phyloP scores from a whole-genome alignment of 2,888 invertebrate genomes.

The Lasius platythorax region DNA sequence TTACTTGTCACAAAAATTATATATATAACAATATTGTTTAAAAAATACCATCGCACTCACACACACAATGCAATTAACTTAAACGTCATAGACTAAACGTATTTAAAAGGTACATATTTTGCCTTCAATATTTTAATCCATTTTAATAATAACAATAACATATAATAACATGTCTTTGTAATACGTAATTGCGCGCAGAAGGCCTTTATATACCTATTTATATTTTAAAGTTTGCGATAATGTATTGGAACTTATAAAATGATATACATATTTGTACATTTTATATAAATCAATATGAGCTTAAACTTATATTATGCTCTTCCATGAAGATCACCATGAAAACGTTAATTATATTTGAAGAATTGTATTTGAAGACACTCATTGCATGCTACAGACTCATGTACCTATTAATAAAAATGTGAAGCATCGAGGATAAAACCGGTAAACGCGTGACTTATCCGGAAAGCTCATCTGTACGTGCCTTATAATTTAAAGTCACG shows the following conservation, averaged over 20 bases:
- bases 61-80: neutral
- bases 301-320: neutral
- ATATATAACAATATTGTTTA: neutral
- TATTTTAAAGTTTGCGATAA: neutral
- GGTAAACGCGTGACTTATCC: constrained; percentile 30
- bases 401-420: constrained; percentile 29
- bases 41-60: neutral
- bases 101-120: neutral
- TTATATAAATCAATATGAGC: neutral
- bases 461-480: constrained; percentile 26
- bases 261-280: neutral
- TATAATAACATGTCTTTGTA: neutral
- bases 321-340: neutral
- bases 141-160: neutral
- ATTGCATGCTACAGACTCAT: neutral
- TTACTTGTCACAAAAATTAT: neutral
- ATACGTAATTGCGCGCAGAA: neutral
- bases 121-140: neutral
- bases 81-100: neutral
- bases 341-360: constrained; percentile 10
- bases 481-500: constrained; percentile 66
- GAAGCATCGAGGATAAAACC: constrained; percentile 28
- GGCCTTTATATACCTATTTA: neutral
- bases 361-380: neutral
- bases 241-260: neutral